These are phyloP conservation scores for Poeciliopsis turrubarensis DNA, from an alignment of 2,113 vertebrate genomes.

Conservation along the genomic window DNA sequence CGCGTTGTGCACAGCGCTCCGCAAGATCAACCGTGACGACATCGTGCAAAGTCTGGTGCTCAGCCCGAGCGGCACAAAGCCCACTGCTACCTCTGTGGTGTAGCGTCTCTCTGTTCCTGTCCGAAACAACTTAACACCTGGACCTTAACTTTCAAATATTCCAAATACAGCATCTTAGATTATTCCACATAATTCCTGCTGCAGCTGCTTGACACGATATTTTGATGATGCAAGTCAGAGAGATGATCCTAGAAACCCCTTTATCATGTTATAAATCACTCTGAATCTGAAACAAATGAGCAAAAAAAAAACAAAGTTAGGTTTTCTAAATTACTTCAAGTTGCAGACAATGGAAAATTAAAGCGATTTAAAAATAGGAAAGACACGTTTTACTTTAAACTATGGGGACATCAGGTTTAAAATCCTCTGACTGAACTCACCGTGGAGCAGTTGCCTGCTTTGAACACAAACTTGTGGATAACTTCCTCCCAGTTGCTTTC, in stretches of 20 bases:
- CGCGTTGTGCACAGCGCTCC: constrained; percentile 86
- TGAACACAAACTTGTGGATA: constrained; percentile 17
- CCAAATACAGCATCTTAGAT: constrained; percentile 8
- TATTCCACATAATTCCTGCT: constrained; percentile 18
- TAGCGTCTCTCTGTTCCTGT: constrained; percentile 71
- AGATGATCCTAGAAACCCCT: constrained; percentile 14
- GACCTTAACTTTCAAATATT: constrained; percentile 24
- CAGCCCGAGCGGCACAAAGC: constrained; percentile 71
- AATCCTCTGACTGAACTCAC: constrained; percentile 1
- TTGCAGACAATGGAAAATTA: background rate
- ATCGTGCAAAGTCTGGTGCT: constrained; percentile 89
- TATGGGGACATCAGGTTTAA: constrained; percentile 1
- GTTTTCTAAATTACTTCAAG: background rate
- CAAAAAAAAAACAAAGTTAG: background rate
- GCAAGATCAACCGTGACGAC: constrained; percentile 90
- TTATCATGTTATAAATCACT: constrained; percentile 11
- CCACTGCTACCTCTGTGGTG: constrained; percentile 91
- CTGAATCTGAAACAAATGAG: background rate
- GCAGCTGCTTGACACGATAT: constrained; percentile 13
- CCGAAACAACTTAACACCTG: constrained; percentile 14
- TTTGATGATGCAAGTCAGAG: constrained; percentile 25
- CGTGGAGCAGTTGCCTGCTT: background rate
- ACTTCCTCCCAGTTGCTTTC: background rate
- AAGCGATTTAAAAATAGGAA: background rate
- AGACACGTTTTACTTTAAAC: background rate